Conservation (phyloP, 23 tunicate species). For the Styela clava region DNA sequence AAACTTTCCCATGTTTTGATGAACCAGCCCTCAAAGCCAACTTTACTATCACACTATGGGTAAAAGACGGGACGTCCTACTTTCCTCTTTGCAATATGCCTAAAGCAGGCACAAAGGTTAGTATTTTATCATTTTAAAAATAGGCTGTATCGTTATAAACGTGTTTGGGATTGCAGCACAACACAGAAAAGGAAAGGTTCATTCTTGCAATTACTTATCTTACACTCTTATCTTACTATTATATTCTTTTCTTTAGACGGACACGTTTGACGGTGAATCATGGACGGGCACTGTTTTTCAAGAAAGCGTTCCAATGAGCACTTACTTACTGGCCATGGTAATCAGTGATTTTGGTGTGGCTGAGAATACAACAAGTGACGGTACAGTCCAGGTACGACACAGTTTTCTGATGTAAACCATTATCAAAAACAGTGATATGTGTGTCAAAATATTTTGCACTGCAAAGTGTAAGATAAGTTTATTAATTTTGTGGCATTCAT, state of each 20-base stretch:
- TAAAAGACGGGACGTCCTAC: slow-evolving; percentile 24
- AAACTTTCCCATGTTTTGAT: slow-evolving; percentile 89
- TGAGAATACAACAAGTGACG: slow-evolving; percentile 30
- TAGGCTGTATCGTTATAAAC: too few relatives aligned
- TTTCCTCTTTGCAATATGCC: slow-evolving; percentile 86
- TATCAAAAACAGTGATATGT: too few relatives aligned
- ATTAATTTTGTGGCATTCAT: too few relatives aligned
- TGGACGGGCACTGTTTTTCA: slow-evolving; percentile 47
- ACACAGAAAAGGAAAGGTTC: too few relatives aligned
- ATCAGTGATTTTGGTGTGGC: slow-evolving; percentile 56
- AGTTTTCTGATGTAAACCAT: too few relatives aligned
- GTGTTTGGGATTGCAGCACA: too few relatives aligned
- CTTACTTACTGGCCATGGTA: slow-evolving; percentile 71
- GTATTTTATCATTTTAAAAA: too few relatives aligned
- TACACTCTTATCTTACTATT: too few relatives aligned
- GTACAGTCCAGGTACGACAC: slow-evolving; percentile 18
- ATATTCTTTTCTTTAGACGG: too few relatives aligned
- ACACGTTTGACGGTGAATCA: not conserved
- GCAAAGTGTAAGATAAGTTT: too few relatives aligned
- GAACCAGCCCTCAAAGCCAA: slow-evolving; percentile 84
- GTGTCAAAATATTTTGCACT: too few relatives aligned
- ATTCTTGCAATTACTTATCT: too few relatives aligned
- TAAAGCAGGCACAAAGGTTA: slow-evolving; percentile 24
- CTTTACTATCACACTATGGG: slow-evolving; percentile 64
- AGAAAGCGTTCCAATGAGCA: slow-evolving; percentile 41